phyloP scores from a whole-genome alignment of 2,113 vertebrate species.

The Columba livia region DNA sequence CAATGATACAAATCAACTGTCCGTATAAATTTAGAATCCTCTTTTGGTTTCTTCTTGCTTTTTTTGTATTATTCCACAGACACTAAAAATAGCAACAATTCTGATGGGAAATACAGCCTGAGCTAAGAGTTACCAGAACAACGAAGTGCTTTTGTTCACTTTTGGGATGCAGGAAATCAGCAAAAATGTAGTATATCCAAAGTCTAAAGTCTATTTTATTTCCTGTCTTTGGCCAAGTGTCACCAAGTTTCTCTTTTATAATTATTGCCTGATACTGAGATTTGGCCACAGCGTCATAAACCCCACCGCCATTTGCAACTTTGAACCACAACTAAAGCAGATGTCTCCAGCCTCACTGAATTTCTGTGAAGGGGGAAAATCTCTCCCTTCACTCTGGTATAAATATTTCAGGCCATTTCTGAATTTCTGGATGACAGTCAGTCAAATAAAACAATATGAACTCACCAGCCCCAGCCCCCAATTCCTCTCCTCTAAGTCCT shows the following conservation, averaged over 20 bases:
- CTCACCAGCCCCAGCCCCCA: accelerated
- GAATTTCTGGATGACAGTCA: neutral
- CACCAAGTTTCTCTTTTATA: neutral
- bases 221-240: neutral
- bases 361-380: neutral
- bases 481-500: constrained; percentile 11
- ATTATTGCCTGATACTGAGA: neutral
- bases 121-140: constrained; percentile 37
- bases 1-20: neutral
- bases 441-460: accelerated
- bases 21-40: constrained; percentile 51
- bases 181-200: neutral
- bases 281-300: neutral
- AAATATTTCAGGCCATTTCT: neutral
- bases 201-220: neutral
- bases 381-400: accelerated
- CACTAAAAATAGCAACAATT: constrained; percentile 44
- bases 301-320: accelerated
- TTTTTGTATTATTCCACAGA: constrained; percentile 11
- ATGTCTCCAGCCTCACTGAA: neutral
- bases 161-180: neutral
- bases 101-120: constrained; percentile 30
- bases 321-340: neutral
- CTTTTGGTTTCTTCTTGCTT: neutral
- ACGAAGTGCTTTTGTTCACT: constrained; percentile 37